Percentiles rank a stretch among this genome's conserved stretches.
Evolutionary conservation across 2,888 invertebrate species (phyloP).

Genomic region (Polydrusus cervinus): DNA sequence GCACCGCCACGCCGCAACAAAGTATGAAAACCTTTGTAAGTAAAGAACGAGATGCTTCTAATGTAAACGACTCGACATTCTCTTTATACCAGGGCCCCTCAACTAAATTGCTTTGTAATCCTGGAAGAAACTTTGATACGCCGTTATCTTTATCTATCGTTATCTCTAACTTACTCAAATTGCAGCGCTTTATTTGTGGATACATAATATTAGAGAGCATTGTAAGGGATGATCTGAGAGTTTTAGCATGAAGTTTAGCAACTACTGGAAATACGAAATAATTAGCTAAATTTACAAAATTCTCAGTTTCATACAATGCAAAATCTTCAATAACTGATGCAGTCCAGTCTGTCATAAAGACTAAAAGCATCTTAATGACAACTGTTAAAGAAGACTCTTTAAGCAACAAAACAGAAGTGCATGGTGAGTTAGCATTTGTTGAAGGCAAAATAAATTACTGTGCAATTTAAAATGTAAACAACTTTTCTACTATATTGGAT

Average conservation of each 20-base stretch:
- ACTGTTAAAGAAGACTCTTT: too few relatives aligned
- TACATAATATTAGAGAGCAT: constrained; percentile 5
- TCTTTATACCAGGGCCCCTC: constrained; percentile 56
- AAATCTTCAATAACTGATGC: too few relatives aligned
- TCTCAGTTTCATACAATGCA: too few relatives aligned
- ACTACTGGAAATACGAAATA: too few relatives aligned
- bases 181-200: constrained; percentile 18
- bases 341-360: too few relatives aligned
- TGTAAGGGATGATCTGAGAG: not conserved
- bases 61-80: constrained; percentile 63
- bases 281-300: too few relatives aligned
- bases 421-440: too few relatives aligned
- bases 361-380: too few relatives aligned
- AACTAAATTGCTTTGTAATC: constrained; percentile 62
- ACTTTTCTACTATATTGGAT: too few relatives aligned
- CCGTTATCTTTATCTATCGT: constrained; percentile 57
- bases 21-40: constrained; percentile 61
- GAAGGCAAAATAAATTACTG: too few relatives aligned
- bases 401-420: too few relatives aligned
- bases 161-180: constrained; percentile 38
- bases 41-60: constrained; percentile 62
- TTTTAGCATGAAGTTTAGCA: not conserved
- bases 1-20: constrained; percentile 60
- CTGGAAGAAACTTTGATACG: constrained; percentile 59
- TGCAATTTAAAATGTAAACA: too few relatives aligned